Base-by-base conservation (phyloP, 2,888 invertebrate genomes). In the Trichogramma evanescens region DNA sequence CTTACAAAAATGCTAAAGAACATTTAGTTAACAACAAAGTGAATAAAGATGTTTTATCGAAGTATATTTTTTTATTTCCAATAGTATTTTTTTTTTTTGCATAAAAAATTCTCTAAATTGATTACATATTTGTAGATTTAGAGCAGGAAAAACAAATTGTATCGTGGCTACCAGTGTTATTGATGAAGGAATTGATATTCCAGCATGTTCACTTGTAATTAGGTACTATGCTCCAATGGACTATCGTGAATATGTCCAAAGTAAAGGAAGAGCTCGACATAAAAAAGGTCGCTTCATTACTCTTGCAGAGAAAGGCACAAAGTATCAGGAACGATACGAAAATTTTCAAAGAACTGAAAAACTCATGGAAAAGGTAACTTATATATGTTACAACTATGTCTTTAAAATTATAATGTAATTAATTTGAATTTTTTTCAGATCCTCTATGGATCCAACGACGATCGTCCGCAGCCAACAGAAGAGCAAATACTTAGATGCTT, bases 141-240 rank as follows among this genome's bases (percentile, higher is more conserved):
- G 82, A 38, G 76, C 76, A 6, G 83, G 84, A 6, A 78, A 82
- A 43, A 76, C 81, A 5, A 92, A 92, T 74, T 72, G 89, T 3
- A 73, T 91, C 41, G 77, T 89, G 2, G 83, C 89, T 1, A 89
- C 95, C 0, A 88, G 88, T 72, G 90, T 95, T 0, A 80, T 95
- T 41, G 95, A 95, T 74, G 95, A 95, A 79, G 95, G 95, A 0
- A 84, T 95, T 6, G 94, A 95, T 76, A 83, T 95, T 41, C 89
- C 88, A 3, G 83, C 84, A 41, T 97, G 96, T 73, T 86, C 89
- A 64, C 78, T 92, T 48, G 89, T 95, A 0, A 70, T 95, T 13
- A 84, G 89, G 54, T 91, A 87, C 72, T 91, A 93, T 72, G 73
- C 79, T 1, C 83, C 90, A 0, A 73, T 80, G 55, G 87, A 89